These are phyloP conservation scores for Dasypogon diadema DNA, from an alignment of 2,888 invertebrate genomes.

Conservation along the genomic window DNA sequence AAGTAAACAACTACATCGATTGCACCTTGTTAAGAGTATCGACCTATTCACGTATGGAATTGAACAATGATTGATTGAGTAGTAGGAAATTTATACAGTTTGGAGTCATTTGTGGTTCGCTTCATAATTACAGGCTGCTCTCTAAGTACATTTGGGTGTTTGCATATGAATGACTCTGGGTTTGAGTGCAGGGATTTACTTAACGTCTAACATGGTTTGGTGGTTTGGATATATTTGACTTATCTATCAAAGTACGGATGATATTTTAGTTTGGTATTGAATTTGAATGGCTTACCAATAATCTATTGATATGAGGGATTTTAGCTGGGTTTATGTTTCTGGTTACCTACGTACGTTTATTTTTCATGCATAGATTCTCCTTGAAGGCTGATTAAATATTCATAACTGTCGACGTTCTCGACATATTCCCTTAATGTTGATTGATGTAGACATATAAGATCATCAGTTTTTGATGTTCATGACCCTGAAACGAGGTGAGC, in stretches of 20 bases:
- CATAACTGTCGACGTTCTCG: too few relatives aligned
- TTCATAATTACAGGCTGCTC: constrained; percentile 14
- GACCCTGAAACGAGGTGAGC: too few relatives aligned
- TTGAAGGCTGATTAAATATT: too few relatives aligned
- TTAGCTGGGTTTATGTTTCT: too few relatives aligned
- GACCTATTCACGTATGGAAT: neutral
- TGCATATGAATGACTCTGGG: constrained; percentile 29
- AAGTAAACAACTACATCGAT: too few relatives aligned
- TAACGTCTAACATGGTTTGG: neutral
- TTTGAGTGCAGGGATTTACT: constrained; percentile 16
- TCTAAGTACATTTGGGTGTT: neutral
- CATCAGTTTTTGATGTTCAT: too few relatives aligned
- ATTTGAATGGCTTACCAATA: too few relatives aligned
- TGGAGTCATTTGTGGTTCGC: constrained; percentile 7
- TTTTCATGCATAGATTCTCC: too few relatives aligned
- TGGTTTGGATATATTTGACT: constrained; percentile 13
- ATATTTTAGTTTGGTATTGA: constrained; percentile 11
- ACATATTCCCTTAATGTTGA: too few relatives aligned
- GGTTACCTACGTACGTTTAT: too few relatives aligned
- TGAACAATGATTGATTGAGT: constrained; percentile 18
- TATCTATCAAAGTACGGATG: constrained; percentile 18
- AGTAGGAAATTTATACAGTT: neutral
- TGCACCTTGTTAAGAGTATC: neutral
- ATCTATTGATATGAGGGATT: too few relatives aligned
- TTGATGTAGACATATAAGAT: too few relatives aligned